A percentile compares a stretch with the other conserved stretches of the same genome.
Conservation (phyloP, 2,797 vertebrate genomes). For the Clamator glandarius region DNA sequence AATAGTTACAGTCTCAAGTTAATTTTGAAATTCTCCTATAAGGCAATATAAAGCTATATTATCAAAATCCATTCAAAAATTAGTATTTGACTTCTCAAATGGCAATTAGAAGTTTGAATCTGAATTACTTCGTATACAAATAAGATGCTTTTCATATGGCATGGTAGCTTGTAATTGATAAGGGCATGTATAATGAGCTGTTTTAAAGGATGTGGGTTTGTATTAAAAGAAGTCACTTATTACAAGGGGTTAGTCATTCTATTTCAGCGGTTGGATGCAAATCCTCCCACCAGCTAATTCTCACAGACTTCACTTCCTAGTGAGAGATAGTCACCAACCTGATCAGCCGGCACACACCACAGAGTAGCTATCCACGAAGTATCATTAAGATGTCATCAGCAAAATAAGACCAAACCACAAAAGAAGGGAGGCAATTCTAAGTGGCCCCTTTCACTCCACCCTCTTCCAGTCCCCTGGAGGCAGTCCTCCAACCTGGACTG, state of each 20-base stretch:
- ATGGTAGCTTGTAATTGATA: neutral
- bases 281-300: neutral
- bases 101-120: neutral
- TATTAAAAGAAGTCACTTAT: neutral
- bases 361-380: neutral
- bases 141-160: neutral
- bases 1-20: neutral
- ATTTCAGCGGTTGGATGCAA: neutral
- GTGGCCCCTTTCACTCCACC: neutral
- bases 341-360: neutral
- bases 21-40: neutral
- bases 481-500: neutral
- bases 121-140: neutral
- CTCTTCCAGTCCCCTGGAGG: neutral
- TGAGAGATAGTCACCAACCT: neutral
- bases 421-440: neutral
- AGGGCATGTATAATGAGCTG: neutral
- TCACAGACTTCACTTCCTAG: neutral
- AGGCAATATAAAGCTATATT: neutral
- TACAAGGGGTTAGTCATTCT: neutral
- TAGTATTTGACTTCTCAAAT: neutral
- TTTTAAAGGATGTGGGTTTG: conserved; percentile 28
- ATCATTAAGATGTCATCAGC: neutral
- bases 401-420: neutral
- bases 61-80: neutral